Evolutionary conservation across 2,113 vertebrate genomes (phyloP), one percentile per base, ranked within the genome.

Genomic region (Helogale parvula): DNA sequence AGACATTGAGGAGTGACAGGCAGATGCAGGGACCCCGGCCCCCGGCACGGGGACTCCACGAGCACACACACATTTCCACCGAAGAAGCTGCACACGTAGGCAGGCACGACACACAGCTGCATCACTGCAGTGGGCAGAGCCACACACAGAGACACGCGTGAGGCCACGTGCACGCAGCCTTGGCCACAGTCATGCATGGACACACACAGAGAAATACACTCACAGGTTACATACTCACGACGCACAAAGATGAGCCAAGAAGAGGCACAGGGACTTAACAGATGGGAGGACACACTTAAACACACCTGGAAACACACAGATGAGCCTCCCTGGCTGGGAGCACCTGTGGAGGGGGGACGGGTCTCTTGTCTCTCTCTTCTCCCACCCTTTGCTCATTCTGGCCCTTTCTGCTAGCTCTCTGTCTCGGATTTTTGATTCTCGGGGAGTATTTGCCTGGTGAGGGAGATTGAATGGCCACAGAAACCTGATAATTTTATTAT

Each of bases 401-500:
- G 47, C n/a, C 35, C 11, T 29, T 10, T 76, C 60, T 52, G 69
- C 45, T 45, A 17, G 47, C 38, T 80, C 45, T 77, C 9, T 27
- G 23, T 66, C 89, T 74, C 33, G 52, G 71, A 25, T 72, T 77
- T 93, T 82, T 83, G 12, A 50, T 50, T 50, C 50, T 50, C 50
- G 89, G 74, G 69, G 74, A 96, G 47, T 77, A 45, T 47, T 82
- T 97, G 47, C 95, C 76, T 83, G 54, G 69, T 85, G 80, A 96
- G 45, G 57, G 69, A 89, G 76, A 65, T 50, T 31, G 69, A 91
- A 95, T 19, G 60, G 94, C 86, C 89, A 66, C 66, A 95, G 96
- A 97, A 93, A 90, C 66, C 41, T 2, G 5, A 57, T 88, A 54
- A 97, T 92, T 97, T 94, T 45, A 82, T 94, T 71, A 54, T 57